A percentile compares a stretch with the other conserved stretches of the same genome.
Evolutionary conservation across 2,888 invertebrate genomes (phyloP).

Genomic region (Ennomos erosarius): DNA sequence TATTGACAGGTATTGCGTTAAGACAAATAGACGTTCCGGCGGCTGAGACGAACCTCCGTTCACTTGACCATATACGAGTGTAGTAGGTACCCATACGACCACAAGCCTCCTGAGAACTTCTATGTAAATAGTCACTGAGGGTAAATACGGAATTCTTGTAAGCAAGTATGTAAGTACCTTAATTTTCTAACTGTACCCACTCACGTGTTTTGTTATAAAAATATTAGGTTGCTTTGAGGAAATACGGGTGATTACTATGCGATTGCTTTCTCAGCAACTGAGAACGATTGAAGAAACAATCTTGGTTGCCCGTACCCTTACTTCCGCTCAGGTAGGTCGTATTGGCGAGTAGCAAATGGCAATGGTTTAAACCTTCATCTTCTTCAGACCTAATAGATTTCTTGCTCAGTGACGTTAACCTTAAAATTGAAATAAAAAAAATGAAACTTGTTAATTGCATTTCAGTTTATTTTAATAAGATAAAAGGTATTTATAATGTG

Average conservation of each 20-base stretch:
- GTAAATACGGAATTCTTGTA: constrained; percentile 79
- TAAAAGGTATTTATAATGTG: no score
- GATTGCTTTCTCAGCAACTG: constrained; percentile 2
- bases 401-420: no score
- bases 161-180: constrained; percentile 62
- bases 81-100: constrained; percentile 62
- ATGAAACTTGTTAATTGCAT: no score
- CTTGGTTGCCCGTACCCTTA: no score
- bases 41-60: constrained; percentile 79
- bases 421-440: no score
- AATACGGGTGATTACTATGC: constrained; percentile 4
- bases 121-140: constrained; percentile 75
- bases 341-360: no score
- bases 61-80: constrained; percentile 71
- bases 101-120: constrained; percentile 77
- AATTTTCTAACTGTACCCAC: constrained; percentile 61
- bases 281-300: no score
- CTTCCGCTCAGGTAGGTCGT: no score
- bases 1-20: constrained; percentile 85
- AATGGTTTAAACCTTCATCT: no score
- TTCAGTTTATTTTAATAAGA: no score
- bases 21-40: constrained; percentile 81
- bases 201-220: constrained; percentile 42
- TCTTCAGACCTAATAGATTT: no score
- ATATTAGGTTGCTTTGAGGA: constrained; percentile 28